phyloP scores from a whole-genome alignment of 2,888 invertebrate species.

The Portevinia maculata region DNA sequence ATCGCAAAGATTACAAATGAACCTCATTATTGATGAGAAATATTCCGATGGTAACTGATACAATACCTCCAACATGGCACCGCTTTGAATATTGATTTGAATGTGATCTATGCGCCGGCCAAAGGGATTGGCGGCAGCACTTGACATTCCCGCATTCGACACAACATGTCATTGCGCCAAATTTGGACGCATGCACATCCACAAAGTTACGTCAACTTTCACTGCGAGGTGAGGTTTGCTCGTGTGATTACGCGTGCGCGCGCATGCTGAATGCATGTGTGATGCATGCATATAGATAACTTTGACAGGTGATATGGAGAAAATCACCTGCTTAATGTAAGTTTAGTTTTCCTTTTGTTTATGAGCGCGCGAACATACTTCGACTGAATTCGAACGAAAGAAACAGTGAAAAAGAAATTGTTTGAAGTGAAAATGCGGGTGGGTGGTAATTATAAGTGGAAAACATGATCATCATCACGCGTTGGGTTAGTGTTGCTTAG shows the following conservation, averaged over 20 bases:
- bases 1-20: conserved; percentile 62
- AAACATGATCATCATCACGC: conserved; percentile 34
- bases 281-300: conserved; percentile 63
- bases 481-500: conserved; percentile 17
- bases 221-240: conserved; percentile 54
- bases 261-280: conserved; percentile 32
- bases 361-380: conserved; percentile 10
- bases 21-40: conserved; percentile 54
- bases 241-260: background rate
- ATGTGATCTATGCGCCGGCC: conserved; percentile 39
- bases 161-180: conserved; percentile 50
- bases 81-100: conserved; percentile 58
- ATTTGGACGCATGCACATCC: conserved; percentile 55
- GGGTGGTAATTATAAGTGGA: conserved; percentile 63
- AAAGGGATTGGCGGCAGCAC: conserved; percentile 49
- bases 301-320: conserved; percentile 61
- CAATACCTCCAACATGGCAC: conserved; percentile 41
- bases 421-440: conserved; percentile 53
- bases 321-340: conserved; percentile 58
- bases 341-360: conserved; percentile 71
- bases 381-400: conserved; percentile 44
- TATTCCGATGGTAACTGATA: conserved; percentile 56
- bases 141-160: conserved; percentile 34
- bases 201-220: conserved; percentile 72
- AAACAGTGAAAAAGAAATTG: conserved; percentile 52